phyloP scores from a whole-genome alignment of 2,113 vertebrate genomes.

The Fulica atra region DNA sequence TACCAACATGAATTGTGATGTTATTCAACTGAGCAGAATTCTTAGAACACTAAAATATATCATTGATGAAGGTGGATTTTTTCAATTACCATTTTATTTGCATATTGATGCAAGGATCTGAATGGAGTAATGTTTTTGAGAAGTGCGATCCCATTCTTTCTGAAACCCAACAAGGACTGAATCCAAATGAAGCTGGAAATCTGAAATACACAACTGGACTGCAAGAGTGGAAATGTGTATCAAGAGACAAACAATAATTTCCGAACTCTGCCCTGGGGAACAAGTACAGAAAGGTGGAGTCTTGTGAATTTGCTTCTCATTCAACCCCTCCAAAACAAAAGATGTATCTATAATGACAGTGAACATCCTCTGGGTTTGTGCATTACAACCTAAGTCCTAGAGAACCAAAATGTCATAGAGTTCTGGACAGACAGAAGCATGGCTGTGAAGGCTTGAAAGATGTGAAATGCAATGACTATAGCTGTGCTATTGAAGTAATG shows the following conservation, averaged over 20 bases:
- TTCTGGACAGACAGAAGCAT: background rate
- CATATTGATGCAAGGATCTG: background rate
- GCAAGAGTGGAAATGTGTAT: background rate
- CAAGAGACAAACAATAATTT: background rate
- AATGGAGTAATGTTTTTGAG: background rate
- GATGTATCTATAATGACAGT: background rate
- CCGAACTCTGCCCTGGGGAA: background rate
- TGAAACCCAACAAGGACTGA: background rate
- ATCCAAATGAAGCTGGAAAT: background rate
- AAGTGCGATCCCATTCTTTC: background rate
- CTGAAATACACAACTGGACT: background rate
- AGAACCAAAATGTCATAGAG: background rate
- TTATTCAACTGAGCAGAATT: background rate
- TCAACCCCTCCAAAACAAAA: background rate
- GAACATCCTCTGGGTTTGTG: background rate
- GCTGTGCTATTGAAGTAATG: background rate
- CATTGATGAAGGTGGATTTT: background rate
- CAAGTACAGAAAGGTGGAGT: background rate
- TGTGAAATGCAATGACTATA: background rate
- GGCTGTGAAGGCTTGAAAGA: background rate
- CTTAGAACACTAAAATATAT: background rate
- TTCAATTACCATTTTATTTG: background rate
- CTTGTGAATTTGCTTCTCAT: background rate
- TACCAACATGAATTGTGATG: background rate
- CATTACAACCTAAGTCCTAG: background rate